Evolutionary conservation across 1,140 invertebrate species (phyloP).

Genomic region (Drosophila ogumai): DNA sequence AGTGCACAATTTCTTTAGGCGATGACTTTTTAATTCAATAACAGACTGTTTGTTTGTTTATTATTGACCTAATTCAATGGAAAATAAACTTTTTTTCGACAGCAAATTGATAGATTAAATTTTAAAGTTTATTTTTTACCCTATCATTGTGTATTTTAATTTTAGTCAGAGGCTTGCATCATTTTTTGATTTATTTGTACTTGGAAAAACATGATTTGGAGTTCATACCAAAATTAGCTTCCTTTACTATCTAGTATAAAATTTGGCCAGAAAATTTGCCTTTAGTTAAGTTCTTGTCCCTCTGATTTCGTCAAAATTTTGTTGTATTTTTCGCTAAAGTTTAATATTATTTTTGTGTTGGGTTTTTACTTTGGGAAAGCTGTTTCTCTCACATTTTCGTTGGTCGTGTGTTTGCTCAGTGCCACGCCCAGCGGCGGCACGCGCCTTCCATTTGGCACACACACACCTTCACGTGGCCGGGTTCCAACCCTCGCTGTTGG

Average conservation of each 20-base stretch:
- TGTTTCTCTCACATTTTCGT: neutral
- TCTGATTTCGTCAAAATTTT: neutral
- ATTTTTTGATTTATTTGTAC: no score
- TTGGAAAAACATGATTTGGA: no score
- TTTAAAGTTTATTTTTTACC: neutral
- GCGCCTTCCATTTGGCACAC: constrained; percentile 45
- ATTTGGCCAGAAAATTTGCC: neutral
- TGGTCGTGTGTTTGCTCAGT: constrained; percentile 15
- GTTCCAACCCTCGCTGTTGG: neutral
- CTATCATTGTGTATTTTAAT: no score
- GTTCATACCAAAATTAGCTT: no score
- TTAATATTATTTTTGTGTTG: neutral
- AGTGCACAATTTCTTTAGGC: neutral
- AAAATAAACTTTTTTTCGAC: neutral
- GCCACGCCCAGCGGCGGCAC: constrained; percentile 56
- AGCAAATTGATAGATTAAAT: neutral
- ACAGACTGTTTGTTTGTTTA: neutral
- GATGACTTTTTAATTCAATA: constrained; percentile 3
- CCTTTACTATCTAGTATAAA: neutral
- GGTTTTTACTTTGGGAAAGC: constrained; percentile 4
- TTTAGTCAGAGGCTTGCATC: no score
- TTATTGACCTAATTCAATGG: neutral
- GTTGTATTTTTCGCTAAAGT: neutral
- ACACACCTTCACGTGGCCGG: neutral
- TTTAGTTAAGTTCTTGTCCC: neutral